A percentile compares a stretch with the other conserved stretches of the same genome.
Conservation (phyloP, 1,140 invertebrate species). For the Caenorhabditis inopinata region DNA sequence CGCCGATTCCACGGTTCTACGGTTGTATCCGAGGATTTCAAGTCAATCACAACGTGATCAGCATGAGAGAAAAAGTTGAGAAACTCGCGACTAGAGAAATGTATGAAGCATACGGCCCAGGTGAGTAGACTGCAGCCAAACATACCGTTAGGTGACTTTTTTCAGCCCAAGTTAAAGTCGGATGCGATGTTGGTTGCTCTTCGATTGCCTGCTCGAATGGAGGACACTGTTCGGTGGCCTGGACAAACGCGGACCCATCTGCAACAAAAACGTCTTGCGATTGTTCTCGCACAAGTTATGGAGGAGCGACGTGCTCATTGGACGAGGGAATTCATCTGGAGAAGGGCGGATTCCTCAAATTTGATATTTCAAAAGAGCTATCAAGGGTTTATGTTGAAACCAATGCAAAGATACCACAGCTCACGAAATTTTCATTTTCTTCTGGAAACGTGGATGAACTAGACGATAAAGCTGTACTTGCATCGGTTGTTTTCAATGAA, state of each 20-base stretch:
- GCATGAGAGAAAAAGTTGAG: slow-evolving; percentile 19
- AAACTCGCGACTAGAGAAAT: neutral
- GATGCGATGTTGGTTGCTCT: slow-evolving; percentile 21
- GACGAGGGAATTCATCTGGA: slow-evolving; percentile 33
- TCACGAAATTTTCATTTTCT: slow-evolving; percentile 18
- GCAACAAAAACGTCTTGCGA: slow-evolving; percentile 31
- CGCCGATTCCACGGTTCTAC: slow-evolving; percentile 5
- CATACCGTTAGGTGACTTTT: neutral
- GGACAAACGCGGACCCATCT: slow-evolving; percentile 7
- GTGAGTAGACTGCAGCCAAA: neutral
- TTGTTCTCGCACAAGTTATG: slow-evolving; percentile 38
- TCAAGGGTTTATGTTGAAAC: neutral
- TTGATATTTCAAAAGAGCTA: slow-evolving; percentile 2
- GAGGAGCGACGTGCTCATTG: neutral
- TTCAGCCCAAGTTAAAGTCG: slow-evolving; percentile 33
- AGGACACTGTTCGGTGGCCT: slow-evolving; percentile 39
- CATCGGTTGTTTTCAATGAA: neutral
- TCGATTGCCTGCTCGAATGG: slow-evolving; percentile 28
- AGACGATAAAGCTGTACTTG: neutral
- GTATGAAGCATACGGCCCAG: slow-evolving; percentile 5
- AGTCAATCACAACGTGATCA: neutral
- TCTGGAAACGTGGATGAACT: neutral
- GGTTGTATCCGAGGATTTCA: slow-evolving; percentile 41
- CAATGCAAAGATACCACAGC: neutral
- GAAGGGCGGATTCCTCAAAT: neutral